Percentiles rank a stretch among this genome's conserved stretches.
Conservation (phyloP, 2,797 vertebrate genomes). For the Heliangelus exortis region DNA sequence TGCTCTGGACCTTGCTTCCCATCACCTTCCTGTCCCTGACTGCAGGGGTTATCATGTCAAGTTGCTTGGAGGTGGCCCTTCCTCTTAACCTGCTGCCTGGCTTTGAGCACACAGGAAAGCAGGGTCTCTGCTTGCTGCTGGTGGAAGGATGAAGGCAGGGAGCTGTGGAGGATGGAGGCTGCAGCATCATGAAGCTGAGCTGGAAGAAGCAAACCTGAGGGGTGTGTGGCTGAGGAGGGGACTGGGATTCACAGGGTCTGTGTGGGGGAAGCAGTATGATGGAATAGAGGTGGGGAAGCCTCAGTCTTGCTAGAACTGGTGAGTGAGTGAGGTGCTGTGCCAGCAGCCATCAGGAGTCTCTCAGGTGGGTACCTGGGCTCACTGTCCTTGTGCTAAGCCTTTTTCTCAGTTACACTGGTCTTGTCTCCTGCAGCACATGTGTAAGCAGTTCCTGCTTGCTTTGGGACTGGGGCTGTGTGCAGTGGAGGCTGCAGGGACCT, state of each 20-base stretch:
- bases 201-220: neutral
- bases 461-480: neutral
- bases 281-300: neutral
- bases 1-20: neutral
- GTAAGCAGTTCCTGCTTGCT: neutral
- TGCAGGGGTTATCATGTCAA: rapidly evolving
- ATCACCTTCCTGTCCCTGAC: neutral
- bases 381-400: neutral
- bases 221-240: neutral
- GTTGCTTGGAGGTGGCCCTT: neutral
- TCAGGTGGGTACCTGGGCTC: neutral
- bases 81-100: neutral
- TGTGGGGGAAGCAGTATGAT: neutral
- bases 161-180: neutral
- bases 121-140: neutral
- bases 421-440: neutral
- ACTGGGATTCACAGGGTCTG: neutral
- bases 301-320: neutral
- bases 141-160: neutral
- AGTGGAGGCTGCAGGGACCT: neutral
- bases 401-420: neutral
- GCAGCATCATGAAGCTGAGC: neutral
- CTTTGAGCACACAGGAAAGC: neutral
- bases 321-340: neutral
- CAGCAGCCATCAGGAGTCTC: rapidly evolving